A percentile compares a stretch with the other conserved stretches of the same genome.
phyloP scores from a whole-genome alignment of 2,113 vertebrate species.

The Anser cygnoides region DNA sequence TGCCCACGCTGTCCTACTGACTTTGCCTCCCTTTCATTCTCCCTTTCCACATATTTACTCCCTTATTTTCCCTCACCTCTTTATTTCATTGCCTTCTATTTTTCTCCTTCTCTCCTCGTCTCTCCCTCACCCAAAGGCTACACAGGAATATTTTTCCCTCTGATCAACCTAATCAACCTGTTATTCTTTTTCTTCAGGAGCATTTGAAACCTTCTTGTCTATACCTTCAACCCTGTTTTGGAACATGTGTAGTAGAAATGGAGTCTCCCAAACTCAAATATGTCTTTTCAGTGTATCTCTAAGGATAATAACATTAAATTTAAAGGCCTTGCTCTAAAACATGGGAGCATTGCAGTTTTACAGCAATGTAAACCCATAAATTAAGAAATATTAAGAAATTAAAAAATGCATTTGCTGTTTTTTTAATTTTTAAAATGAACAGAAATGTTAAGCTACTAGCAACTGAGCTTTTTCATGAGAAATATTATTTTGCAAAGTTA shows the following conservation, averaged over 20 bases:
- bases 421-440: neutral
- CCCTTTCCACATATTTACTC: neutral
- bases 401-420: neutral
- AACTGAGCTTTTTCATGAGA: neutral
- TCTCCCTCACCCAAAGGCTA: neutral
- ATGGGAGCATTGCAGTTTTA: neutral
- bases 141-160: neutral
- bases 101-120: neutral
- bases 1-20: rapidly evolving
- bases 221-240: neutral
- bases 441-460: neutral
- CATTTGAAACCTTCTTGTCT: neutral
- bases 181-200: neutral
- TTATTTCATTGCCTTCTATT: neutral
- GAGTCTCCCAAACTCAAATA: neutral
- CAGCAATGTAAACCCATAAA: neutral
- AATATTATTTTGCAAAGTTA: neutral
- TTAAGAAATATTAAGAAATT: neutral
- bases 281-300: neutral
- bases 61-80: neutral
- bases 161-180: neutral
- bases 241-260: neutral
- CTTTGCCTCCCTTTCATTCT: neutral
- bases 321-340: neutral
- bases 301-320: neutral